Conservation (phyloP, 2,797 vertebrate species). For the Enteromius argenteus region DNA sequence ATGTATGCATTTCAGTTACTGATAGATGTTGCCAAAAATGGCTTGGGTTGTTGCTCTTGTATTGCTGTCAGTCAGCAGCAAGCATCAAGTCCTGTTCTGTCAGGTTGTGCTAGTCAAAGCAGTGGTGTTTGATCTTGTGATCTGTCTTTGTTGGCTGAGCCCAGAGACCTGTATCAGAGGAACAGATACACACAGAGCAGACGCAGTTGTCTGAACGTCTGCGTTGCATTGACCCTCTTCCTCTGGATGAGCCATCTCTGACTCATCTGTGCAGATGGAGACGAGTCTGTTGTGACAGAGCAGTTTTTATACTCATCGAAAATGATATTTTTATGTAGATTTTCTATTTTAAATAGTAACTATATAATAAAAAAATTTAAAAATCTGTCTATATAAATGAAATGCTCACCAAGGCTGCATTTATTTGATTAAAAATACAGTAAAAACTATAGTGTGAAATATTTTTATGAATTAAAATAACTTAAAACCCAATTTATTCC, state of each 20-base stretch:
- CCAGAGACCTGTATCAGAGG: background rate
- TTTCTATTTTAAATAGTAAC: too few relatives aligned
- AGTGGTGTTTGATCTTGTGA: conserved; percentile 33
- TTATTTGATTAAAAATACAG: background rate
- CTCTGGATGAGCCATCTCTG: background rate
- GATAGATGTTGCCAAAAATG: background rate
- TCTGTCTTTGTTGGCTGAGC: conserved; percentile 32
- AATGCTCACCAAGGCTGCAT: background rate
- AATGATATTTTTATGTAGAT: background rate
- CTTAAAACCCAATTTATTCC: background rate
- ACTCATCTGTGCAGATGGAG: conserved; percentile 22
- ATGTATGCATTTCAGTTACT: background rate
- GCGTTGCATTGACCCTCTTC: background rate
- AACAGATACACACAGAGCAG: background rate
- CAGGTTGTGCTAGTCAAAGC: conserved; percentile 12
- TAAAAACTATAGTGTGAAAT: background rate
- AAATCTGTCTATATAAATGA: background rate
- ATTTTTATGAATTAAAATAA: background rate
- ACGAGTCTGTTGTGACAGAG: conserved; percentile 4
- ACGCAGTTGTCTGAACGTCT: background rate
- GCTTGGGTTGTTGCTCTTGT: background rate
- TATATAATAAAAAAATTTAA: background rate
- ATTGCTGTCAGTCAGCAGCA: background rate
- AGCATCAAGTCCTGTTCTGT: background rate
- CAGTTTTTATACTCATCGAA: background rate